Evolutionary conservation across 2,888 invertebrate genomes (phyloP).

Genomic region (Nasonia oneida): DNA sequence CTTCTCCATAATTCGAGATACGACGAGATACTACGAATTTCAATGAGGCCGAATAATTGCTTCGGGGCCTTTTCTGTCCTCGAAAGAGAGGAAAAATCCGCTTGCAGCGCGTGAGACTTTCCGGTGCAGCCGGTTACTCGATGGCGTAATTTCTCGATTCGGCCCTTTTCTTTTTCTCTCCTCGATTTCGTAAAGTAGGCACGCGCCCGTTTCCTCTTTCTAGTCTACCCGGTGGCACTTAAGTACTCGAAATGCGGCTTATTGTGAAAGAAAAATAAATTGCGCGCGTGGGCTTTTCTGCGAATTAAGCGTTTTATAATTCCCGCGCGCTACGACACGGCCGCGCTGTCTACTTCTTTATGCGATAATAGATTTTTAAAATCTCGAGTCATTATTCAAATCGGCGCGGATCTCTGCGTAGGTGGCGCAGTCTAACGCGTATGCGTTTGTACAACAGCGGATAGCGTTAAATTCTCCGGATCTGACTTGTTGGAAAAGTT

Average conservation of each 20-base stretch:
- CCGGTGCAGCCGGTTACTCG: conserved; percentile 13
- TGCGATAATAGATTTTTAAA: conserved; percentile 54
- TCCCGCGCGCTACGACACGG: not conserved
- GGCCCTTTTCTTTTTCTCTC: too few species aligned
- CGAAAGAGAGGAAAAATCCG: not conserved
- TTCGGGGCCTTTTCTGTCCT: too few species aligned
- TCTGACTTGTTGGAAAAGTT: not conserved
- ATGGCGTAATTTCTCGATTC: too few species aligned
- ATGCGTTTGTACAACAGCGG: not conserved
- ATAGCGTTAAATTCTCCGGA: not conserved
- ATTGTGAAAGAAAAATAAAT: conserved; percentile 32
- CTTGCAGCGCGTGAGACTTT: conserved; percentile 25
- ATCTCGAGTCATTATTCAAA: conserved; percentile 46
- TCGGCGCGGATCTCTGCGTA: conserved; percentile 12
- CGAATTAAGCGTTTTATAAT: not conserved
- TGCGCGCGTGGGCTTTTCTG: conserved; percentile 38
- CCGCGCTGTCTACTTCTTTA: conserved; percentile 1
- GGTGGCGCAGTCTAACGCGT: not conserved
- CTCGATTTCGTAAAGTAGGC: not conserved
- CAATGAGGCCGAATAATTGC: too few species aligned
- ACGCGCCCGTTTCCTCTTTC: conserved; percentile 24
- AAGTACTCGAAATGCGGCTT: too few species aligned
- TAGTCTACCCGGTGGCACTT: not conserved
- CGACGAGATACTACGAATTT: too few species aligned
- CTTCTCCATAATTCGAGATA: too few species aligned